phyloP scores from a whole-genome alignment of 2,888 invertebrate species.

The Papilio gigon region DNA sequence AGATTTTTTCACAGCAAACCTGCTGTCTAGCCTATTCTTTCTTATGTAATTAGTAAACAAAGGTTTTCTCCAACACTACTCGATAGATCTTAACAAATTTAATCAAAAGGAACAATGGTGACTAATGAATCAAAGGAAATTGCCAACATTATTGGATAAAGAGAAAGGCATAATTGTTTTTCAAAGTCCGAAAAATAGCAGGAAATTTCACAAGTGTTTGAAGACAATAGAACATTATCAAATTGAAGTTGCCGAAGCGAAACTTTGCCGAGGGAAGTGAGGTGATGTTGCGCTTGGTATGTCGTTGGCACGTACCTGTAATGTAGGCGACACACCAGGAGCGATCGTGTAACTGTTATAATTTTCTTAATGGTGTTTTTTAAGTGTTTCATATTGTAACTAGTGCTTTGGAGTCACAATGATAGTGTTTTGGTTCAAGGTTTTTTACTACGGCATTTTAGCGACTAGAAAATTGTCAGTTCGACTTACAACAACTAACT shows the following conservation, averaged over 20 bases:
- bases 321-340: neutral
- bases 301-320: neutral
- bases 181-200: constrained; percentile 10
- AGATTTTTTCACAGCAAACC: neutral
- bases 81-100: constrained; percentile 4
- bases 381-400: neutral
- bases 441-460: too few species aligned
- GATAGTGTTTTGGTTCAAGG: too few species aligned
- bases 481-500: too few species aligned
- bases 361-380: neutral
- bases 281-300: neutral
- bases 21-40: neutral
- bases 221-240: constrained; percentile 9
- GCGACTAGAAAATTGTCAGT: too few species aligned
- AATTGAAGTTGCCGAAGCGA: neutral
- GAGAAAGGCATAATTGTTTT: constrained; percentile 15
- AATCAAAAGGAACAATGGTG: constrained; percentile 12
- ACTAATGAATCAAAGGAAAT: constrained; percentile 19
- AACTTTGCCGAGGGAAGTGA: constrained; percentile 26
- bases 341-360: neutral
- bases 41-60: constrained; percentile 1
- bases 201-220: constrained; percentile 23
- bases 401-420: too few species aligned
- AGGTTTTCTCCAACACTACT: neutral
- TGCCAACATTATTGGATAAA: neutral